phyloP scores from a whole-genome alignment of 2,113 vertebrate species.

The Sphyrna mokarran region DNA sequence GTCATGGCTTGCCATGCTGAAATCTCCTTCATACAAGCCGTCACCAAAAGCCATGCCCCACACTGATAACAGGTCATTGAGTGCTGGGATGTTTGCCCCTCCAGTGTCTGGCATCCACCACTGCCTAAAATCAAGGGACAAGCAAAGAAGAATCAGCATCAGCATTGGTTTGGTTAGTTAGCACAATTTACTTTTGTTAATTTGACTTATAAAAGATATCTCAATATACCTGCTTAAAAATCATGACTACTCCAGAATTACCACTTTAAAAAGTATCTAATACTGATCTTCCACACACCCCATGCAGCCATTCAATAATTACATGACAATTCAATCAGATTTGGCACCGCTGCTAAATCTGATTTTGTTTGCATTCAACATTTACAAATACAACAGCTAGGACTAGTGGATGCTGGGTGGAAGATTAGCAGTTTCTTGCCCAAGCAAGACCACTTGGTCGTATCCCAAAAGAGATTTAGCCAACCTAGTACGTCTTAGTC shows the following conservation, averaged over 20 bases:
- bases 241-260: background rate
- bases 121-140: conserved; percentile 60
- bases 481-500: background rate
- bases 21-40: conserved; percentile 92
- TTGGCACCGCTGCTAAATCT: background rate
- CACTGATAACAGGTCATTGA: conserved; percentile 90
- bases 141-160: background rate
- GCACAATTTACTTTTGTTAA: background rate
- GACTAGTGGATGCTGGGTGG: background rate
- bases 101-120: conserved; percentile 99
- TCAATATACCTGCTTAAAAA: background rate
- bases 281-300: background rate
- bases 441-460: background rate
- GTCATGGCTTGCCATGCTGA: conserved; percentile 86
- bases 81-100: conserved; percentile 88
- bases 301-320: background rate
- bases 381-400: background rate
- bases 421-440: background rate
- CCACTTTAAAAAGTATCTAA: background rate
- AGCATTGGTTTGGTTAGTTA: background rate
- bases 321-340: background rate
- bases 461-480: background rate
- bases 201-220: background rate
- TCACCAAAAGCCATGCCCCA: conserved; percentile 98
- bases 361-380: background rate